phyloP scores from a whole-genome alignment of 1,140 invertebrate species.

The Theocolax elegans region DNA sequence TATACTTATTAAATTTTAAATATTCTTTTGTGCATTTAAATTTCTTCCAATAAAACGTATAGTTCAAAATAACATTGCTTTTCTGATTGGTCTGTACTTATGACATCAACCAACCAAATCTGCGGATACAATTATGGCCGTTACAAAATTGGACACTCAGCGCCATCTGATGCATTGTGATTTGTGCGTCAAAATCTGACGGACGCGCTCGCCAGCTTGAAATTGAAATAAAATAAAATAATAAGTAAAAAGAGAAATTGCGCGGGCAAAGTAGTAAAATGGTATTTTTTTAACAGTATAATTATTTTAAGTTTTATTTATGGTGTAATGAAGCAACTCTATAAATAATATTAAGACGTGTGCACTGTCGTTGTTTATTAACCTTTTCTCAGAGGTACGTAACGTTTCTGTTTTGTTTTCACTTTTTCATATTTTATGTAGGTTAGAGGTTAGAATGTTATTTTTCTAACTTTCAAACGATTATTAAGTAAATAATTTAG shows the following conservation, averaged over 20 bases:
- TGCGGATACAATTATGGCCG: too few relatives aligned
- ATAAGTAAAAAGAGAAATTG: constrained; percentile 8
- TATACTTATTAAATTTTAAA: background rate
- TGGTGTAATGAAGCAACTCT: too few relatives aligned
- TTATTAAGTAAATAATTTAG: background rate
- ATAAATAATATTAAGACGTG: too few relatives aligned
- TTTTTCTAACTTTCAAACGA: background rate
- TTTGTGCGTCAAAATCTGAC: background rate
- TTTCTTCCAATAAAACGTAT: background rate
- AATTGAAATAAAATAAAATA: background rate
- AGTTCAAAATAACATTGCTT: constrained; percentile 13
- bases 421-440: background rate
- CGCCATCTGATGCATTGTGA: constrained; percentile 11
- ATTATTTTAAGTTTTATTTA: too few relatives aligned
- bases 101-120: constrained; percentile 2
- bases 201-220: too few relatives aligned
- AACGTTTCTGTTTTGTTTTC: background rate
- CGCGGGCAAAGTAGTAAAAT: constrained; percentile 14
- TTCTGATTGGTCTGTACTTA: constrained; percentile 16
- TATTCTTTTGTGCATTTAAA: background rate
- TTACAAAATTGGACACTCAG: background rate
- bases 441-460: background rate
- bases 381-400: too few relatives aligned
- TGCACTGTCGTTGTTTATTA: too few relatives aligned
- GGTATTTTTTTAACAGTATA: background rate